These are phyloP conservation scores for Atethmia centrago DNA, from an alignment of 2,888 invertebrate species.

Conservation along the genomic window DNA sequence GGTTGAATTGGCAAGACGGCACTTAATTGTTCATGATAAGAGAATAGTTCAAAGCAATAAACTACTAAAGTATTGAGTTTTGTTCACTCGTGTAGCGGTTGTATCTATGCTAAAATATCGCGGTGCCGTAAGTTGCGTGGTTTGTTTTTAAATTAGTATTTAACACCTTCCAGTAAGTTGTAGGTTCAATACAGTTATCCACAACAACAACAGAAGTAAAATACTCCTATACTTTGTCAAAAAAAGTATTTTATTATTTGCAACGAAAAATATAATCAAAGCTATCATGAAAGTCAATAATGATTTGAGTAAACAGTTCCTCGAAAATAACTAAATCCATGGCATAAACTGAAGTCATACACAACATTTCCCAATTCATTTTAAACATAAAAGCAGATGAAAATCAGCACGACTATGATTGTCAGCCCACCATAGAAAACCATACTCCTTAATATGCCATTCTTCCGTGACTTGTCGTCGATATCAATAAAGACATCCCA, in stretches of 20 bases:
- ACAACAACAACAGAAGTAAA: slow-evolving; percentile 2
- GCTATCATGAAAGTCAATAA: not conserved
- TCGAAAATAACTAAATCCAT: not conserved
- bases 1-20: not conserved
- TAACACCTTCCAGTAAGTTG: slow-evolving; percentile 4
- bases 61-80: slow-evolving; percentile 11
- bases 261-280: not conserved
- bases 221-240: not conserved
- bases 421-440: not conserved
- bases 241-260: not conserved
- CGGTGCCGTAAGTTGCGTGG: slow-evolving; percentile 33
- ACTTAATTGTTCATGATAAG: slow-evolving; percentile 8
- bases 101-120: slow-evolving; percentile 33
- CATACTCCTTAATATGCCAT: too few relatives aligned
- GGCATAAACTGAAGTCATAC: not conserved
- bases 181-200: slow-evolving; percentile 1
- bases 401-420: not conserved
- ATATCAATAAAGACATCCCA: slow-evolving; percentile 8
- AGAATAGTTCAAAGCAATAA: slow-evolving; percentile 1
- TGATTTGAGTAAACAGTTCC: not conserved
- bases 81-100: slow-evolving; percentile 2
- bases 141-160: slow-evolving; percentile 34
- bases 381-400: not conserved
- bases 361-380: not conserved
- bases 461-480: not conserved